phyloP scores from a whole-genome alignment of 2,113 vertebrate species.

The Oreochromis niloticus region DNA sequence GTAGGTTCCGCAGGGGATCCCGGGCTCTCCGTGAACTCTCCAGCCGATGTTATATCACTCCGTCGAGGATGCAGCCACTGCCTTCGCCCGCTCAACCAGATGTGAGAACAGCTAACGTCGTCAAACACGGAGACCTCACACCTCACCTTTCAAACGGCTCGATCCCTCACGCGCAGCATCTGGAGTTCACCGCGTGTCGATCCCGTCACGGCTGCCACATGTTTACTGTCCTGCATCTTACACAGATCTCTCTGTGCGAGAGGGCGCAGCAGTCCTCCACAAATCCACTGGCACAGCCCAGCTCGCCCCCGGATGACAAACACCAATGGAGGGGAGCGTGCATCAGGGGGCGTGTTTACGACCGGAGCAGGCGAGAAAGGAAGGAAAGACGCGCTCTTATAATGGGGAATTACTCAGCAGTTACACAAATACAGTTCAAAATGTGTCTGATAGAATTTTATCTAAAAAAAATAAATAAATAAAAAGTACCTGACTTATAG shows the following conservation, averaged over 20 bases:
- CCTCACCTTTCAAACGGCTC: constrained; percentile 32
- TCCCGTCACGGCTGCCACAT: not conserved
- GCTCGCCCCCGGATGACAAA: not conserved
- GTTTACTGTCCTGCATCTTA: not conserved
- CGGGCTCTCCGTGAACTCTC: constrained; percentile 1
- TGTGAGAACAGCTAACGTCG: not conserved
- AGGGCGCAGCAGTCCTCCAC: not conserved
- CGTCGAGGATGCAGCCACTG: not conserved
- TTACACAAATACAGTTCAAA: not conserved
- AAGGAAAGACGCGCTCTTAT: not conserved
- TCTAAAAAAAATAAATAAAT: not conserved
- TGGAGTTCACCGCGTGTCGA: not conserved
- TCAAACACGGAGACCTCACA: not conserved
- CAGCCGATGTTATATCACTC: not conserved
- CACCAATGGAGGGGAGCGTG: not conserved
- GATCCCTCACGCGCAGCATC: not conserved
- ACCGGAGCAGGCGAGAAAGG: not conserved
- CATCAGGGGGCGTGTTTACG: constrained; percentile 10
- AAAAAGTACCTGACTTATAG: no score
- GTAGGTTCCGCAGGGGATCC: not conserved
- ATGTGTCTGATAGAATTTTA: not conserved
- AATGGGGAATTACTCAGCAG: not conserved
- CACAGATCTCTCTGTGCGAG: not conserved
- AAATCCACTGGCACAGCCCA: not conserved
- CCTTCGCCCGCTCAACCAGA: constrained; percentile 3